Conservation (phyloP, 1,140 invertebrate genomes). For the Laupala kohalensis region DNA sequence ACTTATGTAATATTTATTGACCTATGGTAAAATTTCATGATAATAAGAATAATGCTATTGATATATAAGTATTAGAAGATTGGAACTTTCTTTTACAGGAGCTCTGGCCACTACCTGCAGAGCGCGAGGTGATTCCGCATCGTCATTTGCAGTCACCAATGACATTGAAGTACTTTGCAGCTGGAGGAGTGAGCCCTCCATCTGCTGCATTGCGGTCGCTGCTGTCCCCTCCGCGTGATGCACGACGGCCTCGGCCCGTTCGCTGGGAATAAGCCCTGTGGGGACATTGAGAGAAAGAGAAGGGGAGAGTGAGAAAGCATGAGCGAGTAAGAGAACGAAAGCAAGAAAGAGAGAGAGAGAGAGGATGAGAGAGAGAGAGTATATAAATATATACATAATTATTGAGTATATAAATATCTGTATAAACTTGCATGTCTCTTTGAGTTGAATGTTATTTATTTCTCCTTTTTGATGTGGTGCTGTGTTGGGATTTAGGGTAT, state of each 20-base stretch:
- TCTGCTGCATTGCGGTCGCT: conserved; percentile 43
- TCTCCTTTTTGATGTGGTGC: neutral
- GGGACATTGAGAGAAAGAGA: neutral
- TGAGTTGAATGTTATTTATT: neutral
- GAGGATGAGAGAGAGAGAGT: too few species aligned
- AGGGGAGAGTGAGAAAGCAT: too few species aligned
- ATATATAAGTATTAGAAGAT: too few species aligned
- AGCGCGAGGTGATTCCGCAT: conserved; percentile 52
- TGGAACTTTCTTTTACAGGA: conserved; percentile 34
- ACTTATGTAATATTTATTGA: too few species aligned
- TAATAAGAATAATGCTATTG: too few species aligned
- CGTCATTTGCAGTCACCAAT: conserved; percentile 49
- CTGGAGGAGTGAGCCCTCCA: conserved; percentile 18
- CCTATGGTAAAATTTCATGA: too few species aligned
- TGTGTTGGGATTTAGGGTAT: neutral
- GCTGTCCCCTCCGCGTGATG: conserved; percentile 38
- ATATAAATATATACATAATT: neutral
- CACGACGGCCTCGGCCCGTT: conserved; percentile 2
- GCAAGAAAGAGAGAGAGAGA: too few species aligned
- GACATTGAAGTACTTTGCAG: conserved; percentile 36
- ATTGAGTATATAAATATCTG: neutral
- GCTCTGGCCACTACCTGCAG: conserved; percentile 45
- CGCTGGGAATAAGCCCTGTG: conserved; percentile 8
- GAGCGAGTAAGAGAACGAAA: too few species aligned
- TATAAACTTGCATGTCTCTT: neutral